Conservation (phyloP, 2,113 vertebrate genomes). For the Geococcyx californianus region DNA sequence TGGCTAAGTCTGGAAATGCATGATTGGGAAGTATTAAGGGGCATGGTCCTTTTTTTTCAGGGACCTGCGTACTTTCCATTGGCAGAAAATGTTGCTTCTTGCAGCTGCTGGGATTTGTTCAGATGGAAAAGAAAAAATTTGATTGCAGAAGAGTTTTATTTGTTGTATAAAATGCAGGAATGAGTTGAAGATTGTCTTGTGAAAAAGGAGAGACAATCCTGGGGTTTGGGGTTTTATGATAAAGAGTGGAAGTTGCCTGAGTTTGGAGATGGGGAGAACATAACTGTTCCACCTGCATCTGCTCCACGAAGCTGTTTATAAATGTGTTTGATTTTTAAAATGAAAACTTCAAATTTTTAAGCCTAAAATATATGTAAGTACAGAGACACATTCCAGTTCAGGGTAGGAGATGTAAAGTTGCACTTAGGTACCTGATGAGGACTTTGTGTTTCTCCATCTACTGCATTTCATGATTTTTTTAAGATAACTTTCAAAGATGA, state of each 20-base stretch:
- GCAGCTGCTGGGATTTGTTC: not conserved
- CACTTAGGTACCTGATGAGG: not conserved
- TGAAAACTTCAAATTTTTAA: not conserved
- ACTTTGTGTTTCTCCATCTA: not conserved
- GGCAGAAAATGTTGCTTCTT: not conserved
- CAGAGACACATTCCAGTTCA: not conserved
- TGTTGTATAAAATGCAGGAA: not conserved
- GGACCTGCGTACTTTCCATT: not conserved
- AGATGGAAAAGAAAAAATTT: not conserved
- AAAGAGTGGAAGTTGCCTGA: not conserved
- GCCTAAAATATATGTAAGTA: not conserved
- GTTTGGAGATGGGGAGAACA: not conserved
- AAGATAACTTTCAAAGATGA: not conserved
- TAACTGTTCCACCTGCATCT: not conserved
- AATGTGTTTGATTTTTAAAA: not conserved
- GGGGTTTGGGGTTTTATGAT: not conserved
- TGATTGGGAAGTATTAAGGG: not conserved
- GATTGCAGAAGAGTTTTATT: not conserved
- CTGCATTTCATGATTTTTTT: not conserved
- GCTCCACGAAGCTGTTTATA: not conserved
- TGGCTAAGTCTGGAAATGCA: not conserved
- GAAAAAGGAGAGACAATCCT: not conserved
- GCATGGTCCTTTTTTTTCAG: not conserved
- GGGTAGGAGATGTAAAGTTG: not conserved
- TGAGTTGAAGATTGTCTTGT: not conserved